Conservation (phyloP, 2,797 vertebrate species). For the Cryptoblepharus egeriae region DNA sequence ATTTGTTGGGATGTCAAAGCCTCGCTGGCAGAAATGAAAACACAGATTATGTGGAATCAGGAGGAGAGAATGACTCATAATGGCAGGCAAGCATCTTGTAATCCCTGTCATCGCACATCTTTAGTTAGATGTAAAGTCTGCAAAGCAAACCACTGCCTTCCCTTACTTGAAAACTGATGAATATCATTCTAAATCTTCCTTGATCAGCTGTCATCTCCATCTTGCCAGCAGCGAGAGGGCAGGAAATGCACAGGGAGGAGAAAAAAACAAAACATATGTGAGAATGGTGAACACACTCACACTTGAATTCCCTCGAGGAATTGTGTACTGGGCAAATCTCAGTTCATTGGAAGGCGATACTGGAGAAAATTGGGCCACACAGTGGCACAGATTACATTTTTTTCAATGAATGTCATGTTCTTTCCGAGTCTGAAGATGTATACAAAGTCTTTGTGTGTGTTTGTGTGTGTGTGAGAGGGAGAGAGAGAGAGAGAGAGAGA, state of each 20-base stretch:
- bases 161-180: slow-evolving; percentile 38
- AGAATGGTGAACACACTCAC: too few species aligned
- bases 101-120: slow-evolving; percentile 56
- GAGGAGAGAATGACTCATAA: slow-evolving; percentile 7
- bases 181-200: slow-evolving; percentile 53
- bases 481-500: too few species aligned
- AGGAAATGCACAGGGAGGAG: slow-evolving; percentile 18
- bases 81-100: slow-evolving; percentile 41
- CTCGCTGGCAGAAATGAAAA: slow-evolving; percentile 55
- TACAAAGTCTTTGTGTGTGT: neutral
- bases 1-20: slow-evolving; percentile 53
- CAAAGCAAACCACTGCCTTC: slow-evolving; percentile 53
- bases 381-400: slow-evolving; percentile 45
- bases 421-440: slow-evolving; percentile 39
- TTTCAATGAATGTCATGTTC: slow-evolving; percentile 17
- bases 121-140: slow-evolving; percentile 60
- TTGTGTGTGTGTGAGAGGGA: too few species aligned
- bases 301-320: slow-evolving; percentile 36
- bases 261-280: slow-evolving; percentile 11
- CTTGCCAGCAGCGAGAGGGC: slow-evolving; percentile 34
- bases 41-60: slow-evolving; percentile 39
- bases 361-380: slow-evolving; percentile 40
- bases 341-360: slow-evolving; percentile 30
- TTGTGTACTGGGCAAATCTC: slow-evolving; percentile 46
- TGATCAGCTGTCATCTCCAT: slow-evolving; percentile 34